Conservation (phyloP, 2,888 invertebrate species). For the Muschampia plurimacula region DNA sequence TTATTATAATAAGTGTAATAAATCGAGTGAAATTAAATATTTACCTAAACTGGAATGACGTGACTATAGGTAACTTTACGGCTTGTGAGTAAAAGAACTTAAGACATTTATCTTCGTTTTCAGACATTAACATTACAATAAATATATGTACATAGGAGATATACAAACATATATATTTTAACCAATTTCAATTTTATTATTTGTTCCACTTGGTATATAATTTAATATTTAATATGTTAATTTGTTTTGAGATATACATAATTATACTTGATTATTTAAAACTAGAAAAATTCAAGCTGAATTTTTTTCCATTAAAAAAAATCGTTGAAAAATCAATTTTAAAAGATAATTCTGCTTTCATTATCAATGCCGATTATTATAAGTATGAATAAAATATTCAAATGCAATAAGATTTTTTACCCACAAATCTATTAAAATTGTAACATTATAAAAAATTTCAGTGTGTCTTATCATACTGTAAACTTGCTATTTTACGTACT, state of each 20-base stretch:
- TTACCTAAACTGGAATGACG: slow-evolving; percentile 66
- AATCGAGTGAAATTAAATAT: slow-evolving; percentile 74
- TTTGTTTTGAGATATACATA: no score
- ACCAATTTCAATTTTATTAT: no score
- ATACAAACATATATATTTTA: no score
- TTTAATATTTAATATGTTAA: no score
- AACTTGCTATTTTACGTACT: slow-evolving; percentile 20
- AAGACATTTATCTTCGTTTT: background rate
- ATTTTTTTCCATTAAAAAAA: no score
- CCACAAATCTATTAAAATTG: slow-evolving; percentile 18
- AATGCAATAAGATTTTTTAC: slow-evolving; percentile 8
- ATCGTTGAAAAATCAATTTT: background rate
- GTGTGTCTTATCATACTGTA: slow-evolving; percentile 10
- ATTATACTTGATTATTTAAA: no score
- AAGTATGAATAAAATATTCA: background rate
- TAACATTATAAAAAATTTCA: slow-evolving; percentile 26
- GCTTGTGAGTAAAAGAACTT: slow-evolving; percentile 14
- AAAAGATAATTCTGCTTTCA: background rate
- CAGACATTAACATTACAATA: background rate
- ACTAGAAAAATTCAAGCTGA: no score
- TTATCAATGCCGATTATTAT: no score
- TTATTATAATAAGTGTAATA: slow-evolving; percentile 73
- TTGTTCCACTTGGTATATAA: no score
- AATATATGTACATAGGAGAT: background rate
- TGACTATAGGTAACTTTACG: slow-evolving; percentile 17